These are phyloP conservation scores for Connochaetes taurinus DNA, from an alignment of 2,113 vertebrate genomes.

Conservation along the genomic window DNA sequence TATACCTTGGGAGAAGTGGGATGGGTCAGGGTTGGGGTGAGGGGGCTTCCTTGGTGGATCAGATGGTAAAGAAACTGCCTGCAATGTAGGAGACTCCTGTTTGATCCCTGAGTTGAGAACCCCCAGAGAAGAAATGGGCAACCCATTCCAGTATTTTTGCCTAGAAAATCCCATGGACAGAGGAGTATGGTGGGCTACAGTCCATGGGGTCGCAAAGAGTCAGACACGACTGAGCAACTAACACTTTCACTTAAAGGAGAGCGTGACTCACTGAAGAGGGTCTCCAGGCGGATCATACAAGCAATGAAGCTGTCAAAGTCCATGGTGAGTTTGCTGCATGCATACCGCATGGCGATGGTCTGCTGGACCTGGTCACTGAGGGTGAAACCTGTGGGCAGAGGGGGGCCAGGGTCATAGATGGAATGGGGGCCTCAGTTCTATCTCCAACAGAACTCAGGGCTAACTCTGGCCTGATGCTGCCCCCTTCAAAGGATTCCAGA, in stretches of 20 bases:
- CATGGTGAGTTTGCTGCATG: constrained; percentile 79
- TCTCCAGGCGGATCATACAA: constrained; percentile 89
- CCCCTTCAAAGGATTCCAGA: background rate
- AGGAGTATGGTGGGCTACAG: background rate
- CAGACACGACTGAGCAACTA: accelerated
- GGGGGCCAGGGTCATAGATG: background rate
- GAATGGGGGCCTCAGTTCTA: background rate
- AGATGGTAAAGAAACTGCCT: background rate
- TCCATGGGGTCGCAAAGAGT: background rate
- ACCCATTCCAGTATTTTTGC: background rate
- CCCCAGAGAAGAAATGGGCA: background rate
- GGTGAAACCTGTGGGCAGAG: constrained; percentile 82
- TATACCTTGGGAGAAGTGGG: accelerated
- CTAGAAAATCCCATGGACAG: background rate
- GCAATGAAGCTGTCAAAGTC: constrained; percentile 89
- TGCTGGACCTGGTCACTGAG: constrained; percentile 87
- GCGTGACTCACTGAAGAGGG: constrained; percentile 88
- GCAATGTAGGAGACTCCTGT: background rate
- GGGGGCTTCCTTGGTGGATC: background rate
- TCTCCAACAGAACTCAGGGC: background rate
- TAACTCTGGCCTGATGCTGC: background rate
- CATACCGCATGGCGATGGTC: constrained; percentile 80
- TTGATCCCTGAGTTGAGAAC: background rate
- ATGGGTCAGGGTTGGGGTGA: background rate
- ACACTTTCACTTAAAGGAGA: background rate